Percentiles rank a stretch among this genome's conserved stretches.
phyloP scores from a whole-genome alignment of 2,888 invertebrate genomes.

The Notodonta dromedarius region DNA sequence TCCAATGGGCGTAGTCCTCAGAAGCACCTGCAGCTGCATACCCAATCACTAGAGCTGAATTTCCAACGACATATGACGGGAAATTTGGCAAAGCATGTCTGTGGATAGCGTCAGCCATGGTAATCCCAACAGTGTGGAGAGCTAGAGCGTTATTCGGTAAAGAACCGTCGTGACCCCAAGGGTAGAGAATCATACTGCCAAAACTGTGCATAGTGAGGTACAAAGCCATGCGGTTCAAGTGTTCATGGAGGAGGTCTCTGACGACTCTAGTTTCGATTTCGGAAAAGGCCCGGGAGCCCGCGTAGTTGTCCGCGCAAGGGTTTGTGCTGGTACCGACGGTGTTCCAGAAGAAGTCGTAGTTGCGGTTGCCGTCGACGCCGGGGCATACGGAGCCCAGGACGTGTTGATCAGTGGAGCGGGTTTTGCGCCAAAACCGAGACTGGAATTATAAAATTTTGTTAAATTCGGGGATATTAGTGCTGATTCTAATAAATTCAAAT shows the following conservation, averaged over 20 bases:
- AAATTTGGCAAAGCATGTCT: conserved; percentile 54
- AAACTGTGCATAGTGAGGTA: conserved; percentile 91
- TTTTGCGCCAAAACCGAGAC: conserved; percentile 88
- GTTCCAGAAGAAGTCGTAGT: conserved; percentile 89
- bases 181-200: conserved; percentile 88
- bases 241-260: conserved; percentile 81
- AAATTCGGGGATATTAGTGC: not conserved
- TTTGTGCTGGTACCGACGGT: conserved; percentile 80
- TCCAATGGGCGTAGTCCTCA: conserved; percentile 86
- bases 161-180: conserved; percentile 86
- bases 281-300: conserved; percentile 86
- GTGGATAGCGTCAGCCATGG: conserved; percentile 68
- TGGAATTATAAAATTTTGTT: conserved; percentile 48
- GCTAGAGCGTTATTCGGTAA: conserved; percentile 76
- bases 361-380: conserved; percentile 91
- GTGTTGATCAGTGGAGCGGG: conserved; percentile 78
- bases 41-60: conserved; percentile 73
- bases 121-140: conserved; percentile 68
- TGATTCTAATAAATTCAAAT: too few relatives aligned
- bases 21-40: conserved; percentile 86
- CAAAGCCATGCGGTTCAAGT: conserved; percentile 80
- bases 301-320: conserved; percentile 85
- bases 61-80: conserved; percentile 81
- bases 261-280: conserved; percentile 87
- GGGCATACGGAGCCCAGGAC: conserved; percentile 68